phyloP scores from a whole-genome alignment of 64 coral and sea anemone species.

The Orbicella faveolata region DNA sequence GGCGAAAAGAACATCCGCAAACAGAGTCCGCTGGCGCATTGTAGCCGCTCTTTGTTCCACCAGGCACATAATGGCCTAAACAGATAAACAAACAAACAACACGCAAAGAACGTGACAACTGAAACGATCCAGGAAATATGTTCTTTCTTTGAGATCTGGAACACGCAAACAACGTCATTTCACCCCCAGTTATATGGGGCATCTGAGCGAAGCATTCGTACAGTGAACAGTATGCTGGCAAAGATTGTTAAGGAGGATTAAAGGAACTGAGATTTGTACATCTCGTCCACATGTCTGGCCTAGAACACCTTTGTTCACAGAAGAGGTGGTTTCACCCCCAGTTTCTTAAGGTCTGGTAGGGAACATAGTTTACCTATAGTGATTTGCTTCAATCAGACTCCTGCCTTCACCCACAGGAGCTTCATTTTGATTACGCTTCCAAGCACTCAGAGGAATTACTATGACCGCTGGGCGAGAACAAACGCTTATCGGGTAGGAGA shows the following conservation, averaged over 20 bases:
- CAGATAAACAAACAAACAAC: too few relatives aligned
- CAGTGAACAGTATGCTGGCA: slow-evolving; percentile 33
- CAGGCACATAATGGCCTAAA: too few relatives aligned
- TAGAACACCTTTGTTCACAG: slow-evolving; percentile 61
- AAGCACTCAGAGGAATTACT: slow-evolving; percentile 59
- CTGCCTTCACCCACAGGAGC: slow-evolving; percentile 11
- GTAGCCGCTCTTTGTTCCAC: neutral
- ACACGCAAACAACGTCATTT: too few relatives aligned
- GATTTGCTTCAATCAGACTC: slow-evolving; percentile 1
- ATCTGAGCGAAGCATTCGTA: slow-evolving; percentile 45
- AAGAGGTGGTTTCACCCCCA: slow-evolving; percentile 39
- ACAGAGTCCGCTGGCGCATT: neutral
- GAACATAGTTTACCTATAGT: slow-evolving; percentile 44
- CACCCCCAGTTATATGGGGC: slow-evolving; percentile 32
- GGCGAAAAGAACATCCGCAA: too few relatives aligned
- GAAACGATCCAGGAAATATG: too few relatives aligned
- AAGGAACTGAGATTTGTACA: slow-evolving; percentile 5
- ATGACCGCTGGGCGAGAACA: slow-evolving; percentile 47
- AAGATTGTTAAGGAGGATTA: slow-evolving; percentile 28
- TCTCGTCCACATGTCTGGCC: slow-evolving; percentile 35
- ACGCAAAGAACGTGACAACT: too few relatives aligned
- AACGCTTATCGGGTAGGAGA: slow-evolving; percentile 41
- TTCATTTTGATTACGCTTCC: slow-evolving; percentile 27
- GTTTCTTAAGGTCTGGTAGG: slow-evolving; percentile 49
- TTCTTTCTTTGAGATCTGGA: too few relatives aligned